Evolutionary conservation across 1,140 invertebrate genomes (phyloP).

Genomic region (Pogonomyrmex barbatus): DNA sequence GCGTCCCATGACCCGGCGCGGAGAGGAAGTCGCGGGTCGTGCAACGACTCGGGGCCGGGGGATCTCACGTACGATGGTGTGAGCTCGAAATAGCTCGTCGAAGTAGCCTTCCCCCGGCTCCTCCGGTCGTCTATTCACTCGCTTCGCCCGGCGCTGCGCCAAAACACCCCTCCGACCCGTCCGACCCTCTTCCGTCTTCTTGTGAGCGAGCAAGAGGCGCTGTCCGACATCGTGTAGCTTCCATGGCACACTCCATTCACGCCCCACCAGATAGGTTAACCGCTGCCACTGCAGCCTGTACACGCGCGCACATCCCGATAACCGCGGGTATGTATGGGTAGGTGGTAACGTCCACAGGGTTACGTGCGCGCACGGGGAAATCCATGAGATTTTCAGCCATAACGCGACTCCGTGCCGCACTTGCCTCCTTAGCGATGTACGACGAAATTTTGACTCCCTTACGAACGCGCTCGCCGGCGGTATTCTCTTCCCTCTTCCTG

Average conservation of each 20-base stretch:
- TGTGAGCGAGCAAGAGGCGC: slow-evolving; percentile 74
- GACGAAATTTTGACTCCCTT: slow-evolving; percentile 76
- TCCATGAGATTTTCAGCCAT: slow-evolving; percentile 13
- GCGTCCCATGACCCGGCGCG: slow-evolving; percentile 25
- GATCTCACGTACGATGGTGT: background rate
- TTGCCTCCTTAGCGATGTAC: slow-evolving; percentile 67
- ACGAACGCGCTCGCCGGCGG: slow-evolving; percentile 8
- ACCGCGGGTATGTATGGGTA: slow-evolving; percentile 1
- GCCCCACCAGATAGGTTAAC: slow-evolving; percentile 81
- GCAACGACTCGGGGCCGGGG: slow-evolving; percentile 28
- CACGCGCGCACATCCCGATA: slow-evolving; percentile 32
- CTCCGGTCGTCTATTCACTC: slow-evolving; percentile 39
- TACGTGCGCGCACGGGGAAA: background rate
- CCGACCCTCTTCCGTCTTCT: slow-evolving; percentile 74
- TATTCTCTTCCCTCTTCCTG: background rate
- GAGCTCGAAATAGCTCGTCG: slow-evolving; percentile 31
- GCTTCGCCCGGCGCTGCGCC: background rate
- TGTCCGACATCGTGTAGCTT: slow-evolving; percentile 80
- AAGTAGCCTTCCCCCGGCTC: slow-evolving; percentile 14
- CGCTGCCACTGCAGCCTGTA: slow-evolving; percentile 75
- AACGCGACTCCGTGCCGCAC: slow-evolving; percentile 48
- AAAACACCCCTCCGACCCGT: slow-evolving; percentile 45
- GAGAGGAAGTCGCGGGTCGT: slow-evolving; percentile 45
- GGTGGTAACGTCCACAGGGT: background rate
- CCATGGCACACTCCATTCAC: slow-evolving; percentile 81